Conservation (phyloP, 2,888 invertebrate genomes). For the Dryomyza anilis region DNA sequence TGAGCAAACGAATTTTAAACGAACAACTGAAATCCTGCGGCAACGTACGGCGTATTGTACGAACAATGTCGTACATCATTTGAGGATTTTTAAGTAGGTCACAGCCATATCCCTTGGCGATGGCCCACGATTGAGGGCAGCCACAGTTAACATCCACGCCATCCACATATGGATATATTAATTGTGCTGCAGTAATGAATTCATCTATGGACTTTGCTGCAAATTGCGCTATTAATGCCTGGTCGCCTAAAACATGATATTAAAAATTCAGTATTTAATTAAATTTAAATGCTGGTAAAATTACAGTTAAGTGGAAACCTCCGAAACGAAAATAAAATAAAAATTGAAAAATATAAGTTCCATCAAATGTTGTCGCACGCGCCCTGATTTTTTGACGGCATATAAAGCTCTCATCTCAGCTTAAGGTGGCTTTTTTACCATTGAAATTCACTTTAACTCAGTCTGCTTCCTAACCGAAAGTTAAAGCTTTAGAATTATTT, state of each 20-base stretch:
- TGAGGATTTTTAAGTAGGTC: slow-evolving; percentile 83
- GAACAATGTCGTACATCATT: slow-evolving; percentile 78
- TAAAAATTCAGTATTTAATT: too few relatives aligned
- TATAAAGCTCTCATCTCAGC: too few relatives aligned
- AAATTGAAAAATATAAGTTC: too few relatives aligned
- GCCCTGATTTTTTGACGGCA: too few relatives aligned
- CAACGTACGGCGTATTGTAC: slow-evolving; percentile 74
- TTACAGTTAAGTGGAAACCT: too few relatives aligned
- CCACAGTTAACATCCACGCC: slow-evolving; percentile 98
- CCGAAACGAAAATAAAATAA: too few relatives aligned
- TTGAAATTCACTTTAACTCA: too few relatives aligned
- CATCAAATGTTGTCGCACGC: too few relatives aligned
- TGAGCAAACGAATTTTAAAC: slow-evolving; percentile 82
- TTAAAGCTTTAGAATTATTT: too few relatives aligned
- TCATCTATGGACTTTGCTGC: slow-evolving; percentile 85
- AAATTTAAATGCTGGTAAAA: too few relatives aligned
- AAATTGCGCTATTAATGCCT: slow-evolving; percentile 92
- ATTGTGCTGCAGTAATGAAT: slow-evolving; percentile 82
- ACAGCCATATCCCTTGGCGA: slow-evolving; percentile 88
- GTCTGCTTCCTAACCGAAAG: too few relatives aligned
- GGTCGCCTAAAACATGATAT: slow-evolving; percentile 77
- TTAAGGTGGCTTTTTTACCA: too few relatives aligned
- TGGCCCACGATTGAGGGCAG: slow-evolving; percentile 96
- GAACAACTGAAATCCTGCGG: slow-evolving; percentile 81
- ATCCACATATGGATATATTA: slow-evolving; percentile 83